These are phyloP conservation scores for Mesodorylaimus sp. DNA, from an alignment of 2,888 invertebrate species.

Conservation along the genomic window DNA sequence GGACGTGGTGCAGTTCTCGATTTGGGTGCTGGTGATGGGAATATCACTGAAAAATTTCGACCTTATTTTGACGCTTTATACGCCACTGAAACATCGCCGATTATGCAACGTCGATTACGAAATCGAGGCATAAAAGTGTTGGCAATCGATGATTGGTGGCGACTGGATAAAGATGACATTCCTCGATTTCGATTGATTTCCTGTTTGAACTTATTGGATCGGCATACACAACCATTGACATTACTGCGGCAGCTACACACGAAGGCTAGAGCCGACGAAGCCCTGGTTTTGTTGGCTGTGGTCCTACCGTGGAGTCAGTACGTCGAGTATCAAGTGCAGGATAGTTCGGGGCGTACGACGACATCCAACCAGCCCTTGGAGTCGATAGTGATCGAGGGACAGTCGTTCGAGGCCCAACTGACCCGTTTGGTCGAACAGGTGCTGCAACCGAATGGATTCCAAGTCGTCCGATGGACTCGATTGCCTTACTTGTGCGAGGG, in stretches of 20 bases:
- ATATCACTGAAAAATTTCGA: constrained; percentile 62
- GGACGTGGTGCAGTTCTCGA: constrained; percentile 49
- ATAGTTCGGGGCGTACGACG: constrained; percentile 12
- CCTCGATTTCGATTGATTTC: constrained; percentile 53
- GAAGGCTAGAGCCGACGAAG: constrained; percentile 46
- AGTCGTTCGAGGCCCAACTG: constrained; percentile 47
- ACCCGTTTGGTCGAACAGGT: constrained; percentile 46
- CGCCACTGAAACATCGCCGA: constrained; percentile 73
- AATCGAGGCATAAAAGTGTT: constrained; percentile 41
- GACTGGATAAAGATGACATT: not conserved
- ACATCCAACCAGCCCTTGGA: constrained; percentile 21
- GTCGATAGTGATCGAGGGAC: constrained; percentile 28
- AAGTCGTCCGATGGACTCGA: constrained; percentile 62
- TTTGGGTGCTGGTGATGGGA: constrained; percentile 87
- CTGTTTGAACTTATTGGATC: constrained; percentile 79
- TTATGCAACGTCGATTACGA: constrained; percentile 63
- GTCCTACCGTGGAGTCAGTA: constrained; percentile 85
- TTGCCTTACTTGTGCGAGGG: constrained; percentile 93
- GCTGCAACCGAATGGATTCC: constrained; percentile 49
- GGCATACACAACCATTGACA: constrained; percentile 64
- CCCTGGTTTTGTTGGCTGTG: constrained; percentile 55
- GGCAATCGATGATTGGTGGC: constrained; percentile 6
- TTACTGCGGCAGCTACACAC: constrained; percentile 54
- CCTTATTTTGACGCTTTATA: constrained; percentile 53
- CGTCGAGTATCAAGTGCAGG: constrained; percentile 48